phyloP scores from a whole-genome alignment of 2,888 invertebrate species.

The Plagodis dolabraria region DNA sequence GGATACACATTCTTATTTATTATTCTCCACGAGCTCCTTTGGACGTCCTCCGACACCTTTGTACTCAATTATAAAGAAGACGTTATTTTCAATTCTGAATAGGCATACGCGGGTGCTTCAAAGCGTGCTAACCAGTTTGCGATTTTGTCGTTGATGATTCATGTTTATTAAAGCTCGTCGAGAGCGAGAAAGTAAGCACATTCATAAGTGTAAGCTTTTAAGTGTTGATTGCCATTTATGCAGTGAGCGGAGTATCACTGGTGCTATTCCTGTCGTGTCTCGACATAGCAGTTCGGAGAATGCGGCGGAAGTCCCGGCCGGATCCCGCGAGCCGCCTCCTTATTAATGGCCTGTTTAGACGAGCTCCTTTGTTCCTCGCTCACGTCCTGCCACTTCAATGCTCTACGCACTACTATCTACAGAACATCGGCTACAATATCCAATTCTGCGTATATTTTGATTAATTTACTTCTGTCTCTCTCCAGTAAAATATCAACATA shows the following conservation, averaged over 20 bases:
- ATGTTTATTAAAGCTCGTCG: slow-evolving; percentile 32
- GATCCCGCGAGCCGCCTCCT: slow-evolving; percentile 76
- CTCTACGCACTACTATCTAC: slow-evolving; percentile 40
- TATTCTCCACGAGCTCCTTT: slow-evolving; percentile 51
- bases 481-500: slow-evolving; percentile 49
- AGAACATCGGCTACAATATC: slow-evolving; percentile 34
- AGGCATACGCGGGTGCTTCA: slow-evolving; percentile 34
- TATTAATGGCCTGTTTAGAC: slow-evolving; percentile 84
- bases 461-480: slow-evolving; percentile 35
- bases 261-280: slow-evolving; percentile 80
- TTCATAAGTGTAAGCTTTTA: slow-evolving; percentile 35
- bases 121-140: slow-evolving; percentile 18
- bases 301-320: slow-evolving; percentile 77
- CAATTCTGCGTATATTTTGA: slow-evolving; percentile 38
- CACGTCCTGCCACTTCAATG: slow-evolving; percentile 74
- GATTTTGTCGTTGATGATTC: slow-evolving; percentile 34
- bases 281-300: slow-evolving; percentile 76
- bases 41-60: slow-evolving; percentile 44
- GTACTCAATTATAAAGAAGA: slow-evolving; percentile 41
- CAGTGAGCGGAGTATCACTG: slow-evolving; percentile 54
- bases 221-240: slow-evolving; percentile 63
- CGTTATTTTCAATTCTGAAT: slow-evolving; percentile 32
- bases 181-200: slow-evolving; percentile 32
- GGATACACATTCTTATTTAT: slow-evolving; percentile 53
- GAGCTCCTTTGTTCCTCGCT: slow-evolving; percentile 80